phyloP scores from a whole-genome alignment of 2,797 vertebrate species.

The Columba guinea region DNA sequence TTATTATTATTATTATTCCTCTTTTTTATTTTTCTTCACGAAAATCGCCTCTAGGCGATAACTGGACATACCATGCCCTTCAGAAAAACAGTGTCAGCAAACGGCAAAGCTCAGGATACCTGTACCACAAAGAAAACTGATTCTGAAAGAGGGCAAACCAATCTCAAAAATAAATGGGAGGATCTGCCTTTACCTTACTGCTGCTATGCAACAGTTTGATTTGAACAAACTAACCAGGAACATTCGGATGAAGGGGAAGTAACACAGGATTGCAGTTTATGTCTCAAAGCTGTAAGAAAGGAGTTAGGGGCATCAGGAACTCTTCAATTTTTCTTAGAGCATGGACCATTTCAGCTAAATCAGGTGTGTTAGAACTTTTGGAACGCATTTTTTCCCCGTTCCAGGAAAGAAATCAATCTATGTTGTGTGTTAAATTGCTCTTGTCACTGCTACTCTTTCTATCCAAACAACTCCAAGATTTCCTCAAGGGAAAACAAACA shows the following conservation, averaged over 20 bases:
- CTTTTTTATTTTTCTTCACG: background rate
- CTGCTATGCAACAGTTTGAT: background rate
- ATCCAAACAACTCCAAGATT: background rate
- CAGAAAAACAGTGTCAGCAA: background rate
- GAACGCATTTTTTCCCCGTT: background rate
- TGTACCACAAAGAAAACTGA: background rate
- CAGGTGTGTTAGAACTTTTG: background rate
- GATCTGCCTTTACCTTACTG: background rate
- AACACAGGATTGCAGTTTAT: background rate
- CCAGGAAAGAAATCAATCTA: background rate
- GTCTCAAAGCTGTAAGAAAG: background rate
- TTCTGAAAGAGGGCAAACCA: background rate
- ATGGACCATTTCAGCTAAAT: background rate
- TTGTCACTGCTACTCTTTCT: background rate
- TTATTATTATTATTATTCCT: too few species aligned
- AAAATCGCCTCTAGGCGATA: too few species aligned
- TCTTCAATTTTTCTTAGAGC: background rate
- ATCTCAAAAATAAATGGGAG: background rate
- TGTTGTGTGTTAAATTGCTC: background rate
- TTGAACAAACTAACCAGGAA: background rate
- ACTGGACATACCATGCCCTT: background rate
- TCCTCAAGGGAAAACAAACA: rapidly evolving
- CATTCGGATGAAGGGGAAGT: background rate
- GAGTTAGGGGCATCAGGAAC: background rate
- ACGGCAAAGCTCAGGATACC: background rate